Evolutionary conservation across 2,888 invertebrate species (phyloP).

Genomic region (Crocallis elinguaria): DNA sequence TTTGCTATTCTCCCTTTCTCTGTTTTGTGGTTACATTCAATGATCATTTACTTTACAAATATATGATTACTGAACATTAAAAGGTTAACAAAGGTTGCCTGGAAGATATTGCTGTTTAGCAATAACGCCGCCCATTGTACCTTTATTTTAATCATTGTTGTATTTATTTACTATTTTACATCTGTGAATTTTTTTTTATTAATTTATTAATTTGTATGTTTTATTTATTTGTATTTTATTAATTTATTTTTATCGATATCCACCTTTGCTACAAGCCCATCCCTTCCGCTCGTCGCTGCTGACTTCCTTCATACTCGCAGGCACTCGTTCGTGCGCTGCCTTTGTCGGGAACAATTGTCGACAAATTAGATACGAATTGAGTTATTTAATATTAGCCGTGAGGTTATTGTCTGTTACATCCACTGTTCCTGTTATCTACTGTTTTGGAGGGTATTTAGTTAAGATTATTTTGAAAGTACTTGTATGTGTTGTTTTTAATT

Average conservation of each 20-base stretch:
- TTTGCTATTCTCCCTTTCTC: too few relatives aligned
- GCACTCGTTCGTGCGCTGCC: slow-evolving; percentile 83
- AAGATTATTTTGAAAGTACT: background rate
- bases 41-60: too few relatives aligned
- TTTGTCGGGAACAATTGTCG: slow-evolving; percentile 85
- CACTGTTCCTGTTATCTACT: slow-evolving; percentile 42
- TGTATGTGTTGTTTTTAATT: too few relatives aligned
- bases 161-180: too few relatives aligned
- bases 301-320: slow-evolving; percentile 84
- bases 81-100: too few relatives aligned
- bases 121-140: too few relatives aligned
- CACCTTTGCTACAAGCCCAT: slow-evolving; percentile 30
- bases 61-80: too few relatives aligned
- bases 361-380: slow-evolving; percentile 85
- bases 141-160: too few relatives aligned
- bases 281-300: slow-evolving; percentile 70
- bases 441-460: slow-evolving; percentile 10
- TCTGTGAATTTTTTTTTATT: too few relatives aligned
- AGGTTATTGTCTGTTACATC: slow-evolving; percentile 72
- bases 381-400: slow-evolving; percentile 82
- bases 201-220: too few relatives aligned
- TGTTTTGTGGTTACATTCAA: too few relatives aligned
- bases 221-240: background rate
- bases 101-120: too few relatives aligned
- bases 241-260: slow-evolving; percentile 6